phyloP scores from a whole-genome alignment of 1,140 invertebrate genomes.

The Drosophila parvula region DNA sequence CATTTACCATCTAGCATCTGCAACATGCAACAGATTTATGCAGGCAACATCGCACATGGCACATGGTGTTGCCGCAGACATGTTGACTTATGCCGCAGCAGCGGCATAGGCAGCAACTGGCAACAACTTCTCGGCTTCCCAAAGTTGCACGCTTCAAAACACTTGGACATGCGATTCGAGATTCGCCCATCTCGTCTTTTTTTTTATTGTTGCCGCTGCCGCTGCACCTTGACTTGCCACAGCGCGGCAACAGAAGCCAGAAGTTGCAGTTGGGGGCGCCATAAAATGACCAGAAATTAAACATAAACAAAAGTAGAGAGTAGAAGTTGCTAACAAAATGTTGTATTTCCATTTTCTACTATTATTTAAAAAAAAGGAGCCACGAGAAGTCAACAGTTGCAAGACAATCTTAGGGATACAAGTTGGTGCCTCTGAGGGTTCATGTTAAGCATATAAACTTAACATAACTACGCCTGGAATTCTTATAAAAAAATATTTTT shows the following conservation, averaged over 20 bases:
- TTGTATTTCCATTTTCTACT: slow-evolving; percentile 7
- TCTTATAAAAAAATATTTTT: too few relatives aligned
- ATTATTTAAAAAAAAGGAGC: not conserved
- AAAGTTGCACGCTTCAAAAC: slow-evolving; percentile 60
- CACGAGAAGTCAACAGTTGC: too few relatives aligned
- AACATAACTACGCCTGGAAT: too few relatives aligned
- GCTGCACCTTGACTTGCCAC: slow-evolving; percentile 39
- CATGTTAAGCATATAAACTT: too few relatives aligned
- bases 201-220: slow-evolving; percentile 56
- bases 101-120: slow-evolving; percentile 23
- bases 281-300: slow-evolving; percentile 54
- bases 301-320: not conserved
- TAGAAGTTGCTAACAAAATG: not conserved
- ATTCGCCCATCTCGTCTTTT: slow-evolving; percentile 43
- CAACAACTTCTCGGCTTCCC: slow-evolving; percentile 25
- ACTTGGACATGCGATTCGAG: slow-evolving; percentile 71
- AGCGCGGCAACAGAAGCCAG: slow-evolving; percentile 23
- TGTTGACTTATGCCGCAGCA: slow-evolving; percentile 69
- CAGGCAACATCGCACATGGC: slow-evolving; percentile 61
- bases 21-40: slow-evolving; percentile 77
- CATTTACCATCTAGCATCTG: slow-evolving; percentile 40
- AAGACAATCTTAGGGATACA: not conserved
- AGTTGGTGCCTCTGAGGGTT: too few relatives aligned
- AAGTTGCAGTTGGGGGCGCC: slow-evolving; percentile 34
- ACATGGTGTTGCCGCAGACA: slow-evolving; percentile 67